Base-by-base conservation (phyloP, 2,797 vertebrate species). In the Epinephelus coioides region DNA sequence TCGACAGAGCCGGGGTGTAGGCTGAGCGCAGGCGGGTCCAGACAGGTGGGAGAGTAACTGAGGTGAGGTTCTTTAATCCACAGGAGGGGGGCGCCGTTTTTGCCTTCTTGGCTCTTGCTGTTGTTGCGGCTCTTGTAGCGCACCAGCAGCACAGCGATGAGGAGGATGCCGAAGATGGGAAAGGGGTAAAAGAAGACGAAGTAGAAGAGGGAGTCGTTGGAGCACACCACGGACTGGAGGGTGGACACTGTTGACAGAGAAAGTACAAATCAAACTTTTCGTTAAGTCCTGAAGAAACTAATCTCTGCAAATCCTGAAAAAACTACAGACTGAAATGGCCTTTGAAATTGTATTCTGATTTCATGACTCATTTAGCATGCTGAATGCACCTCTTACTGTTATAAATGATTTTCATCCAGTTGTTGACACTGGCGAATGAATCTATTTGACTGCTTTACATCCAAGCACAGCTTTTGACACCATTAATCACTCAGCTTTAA, bases 21-120 rank as follows among this genome's bases (percentile, higher is more conserved):
- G 93, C 98, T 99, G 92, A 99, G 97, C 4, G 97, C 97, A 0
- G 98, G 98, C 0, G 98, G 98, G 90, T 99, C 98, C 93, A 99
- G 95, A 89, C 98, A 99, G 66, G 98, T 99, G n/a, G 98, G 98
- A 1, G 98, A 99, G 89, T 99, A 99, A 93, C 98, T 99, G 87
- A 99, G 96, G 91, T 99, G 98, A 0, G 98, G 98, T 65, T 99
- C 98, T 91, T 99, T 99, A 93, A 99, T 99, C 98, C 98, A 99
- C 73, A 99, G 89, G 65, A 99, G 94, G 23, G 98, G 98, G 23
- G 97, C 98, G 25, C 98, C 98, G 0, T 99, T 99, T 92, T 99
- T 99, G 82, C 98, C 98, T 3, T 99, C 98, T 0, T 98, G 97
- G 90, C 96, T 98, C 94, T 98, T 99, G 95, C 94, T 96, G 93